Percentiles rank a stretch among this genome's conserved stretches.
Conservation (phyloP, 2,113 vertebrate genomes). For the Laterallus jamaicensis region DNA sequence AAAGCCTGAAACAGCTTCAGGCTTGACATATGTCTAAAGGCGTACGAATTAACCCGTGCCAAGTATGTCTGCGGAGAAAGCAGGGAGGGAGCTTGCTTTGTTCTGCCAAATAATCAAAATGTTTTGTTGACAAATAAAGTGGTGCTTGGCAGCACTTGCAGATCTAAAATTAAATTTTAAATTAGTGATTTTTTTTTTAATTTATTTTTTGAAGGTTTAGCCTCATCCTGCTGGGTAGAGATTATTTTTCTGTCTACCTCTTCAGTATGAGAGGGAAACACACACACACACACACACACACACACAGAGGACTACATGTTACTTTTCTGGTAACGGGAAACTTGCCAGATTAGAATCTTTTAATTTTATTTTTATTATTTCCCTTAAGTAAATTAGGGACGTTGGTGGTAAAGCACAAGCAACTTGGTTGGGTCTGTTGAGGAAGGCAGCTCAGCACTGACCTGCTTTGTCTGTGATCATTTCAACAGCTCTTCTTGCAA, state of each 20-base stretch:
- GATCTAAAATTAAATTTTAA: conserved; percentile 38
- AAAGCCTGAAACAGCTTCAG: conserved; percentile 36
- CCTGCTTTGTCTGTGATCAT: neutral
- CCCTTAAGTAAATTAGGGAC: neutral
- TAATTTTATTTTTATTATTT: neutral
- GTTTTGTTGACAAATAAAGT: conserved; percentile 67
- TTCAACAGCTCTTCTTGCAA: neutral
- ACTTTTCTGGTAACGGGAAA: neutral
- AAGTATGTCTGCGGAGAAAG: conserved; percentile 34
- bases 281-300: too few relatives aligned
- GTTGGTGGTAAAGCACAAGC: neutral
- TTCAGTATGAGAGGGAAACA: neutral
- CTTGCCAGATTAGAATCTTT: neutral
- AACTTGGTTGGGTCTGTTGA: neutral
- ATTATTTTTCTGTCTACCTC: neutral
- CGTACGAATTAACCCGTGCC: conserved; percentile 15
- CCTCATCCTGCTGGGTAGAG: neutral
- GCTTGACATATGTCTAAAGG: conserved; percentile 35
- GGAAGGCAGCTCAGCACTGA: neutral
- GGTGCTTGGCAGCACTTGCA: conserved; percentile 19
- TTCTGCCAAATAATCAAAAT: conserved; percentile 54
- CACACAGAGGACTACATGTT: neutral
- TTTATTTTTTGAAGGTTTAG: neutral
- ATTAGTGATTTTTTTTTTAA: neutral
- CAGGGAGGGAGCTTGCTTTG: conserved; percentile 38